A percentile compares a stretch with the other conserved stretches of the same genome.
Conservation (phyloP, 2,113 vertebrate species). For the Camarhynchus parvulus region DNA sequence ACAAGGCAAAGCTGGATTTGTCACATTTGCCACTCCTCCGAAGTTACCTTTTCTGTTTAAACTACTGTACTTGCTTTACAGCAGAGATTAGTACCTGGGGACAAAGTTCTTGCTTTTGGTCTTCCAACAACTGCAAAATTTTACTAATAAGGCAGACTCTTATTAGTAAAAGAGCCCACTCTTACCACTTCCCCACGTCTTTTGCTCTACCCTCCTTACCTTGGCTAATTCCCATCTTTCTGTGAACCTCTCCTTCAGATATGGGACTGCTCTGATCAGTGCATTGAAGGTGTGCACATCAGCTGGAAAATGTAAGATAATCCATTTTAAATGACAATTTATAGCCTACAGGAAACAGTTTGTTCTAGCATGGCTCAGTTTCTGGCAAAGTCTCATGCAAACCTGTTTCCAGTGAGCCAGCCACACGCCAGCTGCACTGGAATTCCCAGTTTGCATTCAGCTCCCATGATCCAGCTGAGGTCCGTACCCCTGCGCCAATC, state of each 20-base stretch:
- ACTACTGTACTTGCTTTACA: background rate
- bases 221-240: slow-evolving; percentile 81
- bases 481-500: slow-evolving; percentile 74
- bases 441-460: slow-evolving; percentile 60
- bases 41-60: background rate
- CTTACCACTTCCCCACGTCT: background rate
- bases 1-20: background rate
- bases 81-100: background rate
- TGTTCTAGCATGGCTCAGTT: slow-evolving; percentile 40
- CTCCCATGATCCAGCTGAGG: slow-evolving; percentile 74
- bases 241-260: slow-evolving; percentile 60
- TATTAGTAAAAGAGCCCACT: background rate
- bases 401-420: background rate
- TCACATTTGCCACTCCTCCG: background rate
- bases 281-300: slow-evolving; percentile 90
- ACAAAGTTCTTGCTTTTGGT: background rate
- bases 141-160: background rate
- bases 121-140: background rate
- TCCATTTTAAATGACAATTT: background rate
- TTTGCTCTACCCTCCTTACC: slow-evolving; percentile 72
- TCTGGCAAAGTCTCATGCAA: slow-evolving; percentile 51
- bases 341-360: background rate
- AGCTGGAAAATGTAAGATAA: slow-evolving; percentile 67
- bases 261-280: slow-evolving; percentile 78
- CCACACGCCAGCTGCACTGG: background rate